Percentiles rank a stretch among this genome's conserved stretches.
Conservation (phyloP, 1,140 invertebrate species). For the Temnothorax longispinosus region DNA sequence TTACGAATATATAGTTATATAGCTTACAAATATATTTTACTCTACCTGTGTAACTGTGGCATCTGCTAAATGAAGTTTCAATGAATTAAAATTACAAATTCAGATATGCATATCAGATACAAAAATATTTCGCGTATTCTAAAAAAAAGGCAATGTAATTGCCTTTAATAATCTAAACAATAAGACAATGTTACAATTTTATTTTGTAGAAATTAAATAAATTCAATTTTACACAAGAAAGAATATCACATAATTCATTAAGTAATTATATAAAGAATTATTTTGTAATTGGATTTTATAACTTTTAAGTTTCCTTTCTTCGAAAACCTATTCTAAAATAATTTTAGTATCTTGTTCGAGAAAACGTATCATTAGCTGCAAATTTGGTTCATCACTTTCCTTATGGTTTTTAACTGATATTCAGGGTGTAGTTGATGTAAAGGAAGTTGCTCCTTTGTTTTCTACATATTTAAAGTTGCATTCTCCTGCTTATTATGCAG, state of each 20-base stretch:
- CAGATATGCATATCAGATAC: too few relatives aligned
- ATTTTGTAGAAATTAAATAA: too few relatives aligned
- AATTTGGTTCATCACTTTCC: slow-evolving; percentile 15
- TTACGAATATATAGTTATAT: too few relatives aligned
- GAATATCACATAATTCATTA: neutral
- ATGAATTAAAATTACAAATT: too few relatives aligned
- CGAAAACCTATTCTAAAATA: neutral
- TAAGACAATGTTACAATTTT: neutral
- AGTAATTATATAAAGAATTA: neutral
- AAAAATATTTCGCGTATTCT: neutral
- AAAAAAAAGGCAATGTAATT: neutral
- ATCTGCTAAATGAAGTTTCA: too few relatives aligned
- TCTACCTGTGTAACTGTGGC: too few relatives aligned
- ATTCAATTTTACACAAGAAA: too few relatives aligned
- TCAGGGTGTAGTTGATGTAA: neutral
- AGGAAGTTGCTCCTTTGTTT: neutral
- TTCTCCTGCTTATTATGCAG: slow-evolving; percentile 21
- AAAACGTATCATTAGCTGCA: neutral
- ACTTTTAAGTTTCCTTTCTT: neutral
- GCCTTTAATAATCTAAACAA: too few relatives aligned
- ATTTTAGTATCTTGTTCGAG: neutral
- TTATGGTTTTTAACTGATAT: slow-evolving; percentile 26
- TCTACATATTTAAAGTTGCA: neutral
- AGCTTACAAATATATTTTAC: too few relatives aligned
- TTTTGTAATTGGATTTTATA: neutral